Evolutionary conservation across 2,797 vertebrate genomes (phyloP), one percentile per base, ranked within the genome.

Genomic region (Rhinophrynus dorsalis): DNA sequence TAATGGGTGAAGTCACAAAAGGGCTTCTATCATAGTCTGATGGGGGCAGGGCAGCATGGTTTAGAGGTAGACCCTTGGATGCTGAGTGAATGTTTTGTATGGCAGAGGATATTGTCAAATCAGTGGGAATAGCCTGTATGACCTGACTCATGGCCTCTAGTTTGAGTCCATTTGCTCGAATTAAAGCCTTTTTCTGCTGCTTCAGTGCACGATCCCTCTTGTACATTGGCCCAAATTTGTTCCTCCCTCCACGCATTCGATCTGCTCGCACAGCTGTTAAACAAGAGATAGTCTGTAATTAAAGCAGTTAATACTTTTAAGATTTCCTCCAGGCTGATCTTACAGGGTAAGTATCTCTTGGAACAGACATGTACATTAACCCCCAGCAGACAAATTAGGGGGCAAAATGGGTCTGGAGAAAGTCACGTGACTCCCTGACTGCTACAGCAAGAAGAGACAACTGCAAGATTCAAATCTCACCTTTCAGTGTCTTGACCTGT

Each of bases 221-320:
- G 90, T 99, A 99, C 97, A 99, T 99, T 6, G 97, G 97, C 81
- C 97, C 97, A 20, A 99, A 99, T 81, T 99, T 98, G 87, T 99
- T 99, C 68, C 97, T 90, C 63, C 97, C 97, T 0, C 97, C 97
- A 0, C 97, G 95, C 97, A 99, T 99, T 64, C 97, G 92, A 81
- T 99, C 97, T 0, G 97, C 97, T 74, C 97, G 89, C 64, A 99
- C 97, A 51, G 97, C 97, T 99, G 80, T 66, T 29, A 13, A 6
- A 17, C 0, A 45, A 45, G 12, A 7, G 5, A 70, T 11, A 55
- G 6, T 8, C 18, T 17, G 12, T 10, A 20, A 50, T 68, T 60
- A 51, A 30, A 68, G 21, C 5, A 12, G 2, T 26, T 2, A 12
- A 26, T 3, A 42, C 21, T 21, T 6, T 45, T 32, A 32, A 6